phyloP scores from a whole-genome alignment of 2,797 vertebrate genomes.

The Gallinago stenura region DNA sequence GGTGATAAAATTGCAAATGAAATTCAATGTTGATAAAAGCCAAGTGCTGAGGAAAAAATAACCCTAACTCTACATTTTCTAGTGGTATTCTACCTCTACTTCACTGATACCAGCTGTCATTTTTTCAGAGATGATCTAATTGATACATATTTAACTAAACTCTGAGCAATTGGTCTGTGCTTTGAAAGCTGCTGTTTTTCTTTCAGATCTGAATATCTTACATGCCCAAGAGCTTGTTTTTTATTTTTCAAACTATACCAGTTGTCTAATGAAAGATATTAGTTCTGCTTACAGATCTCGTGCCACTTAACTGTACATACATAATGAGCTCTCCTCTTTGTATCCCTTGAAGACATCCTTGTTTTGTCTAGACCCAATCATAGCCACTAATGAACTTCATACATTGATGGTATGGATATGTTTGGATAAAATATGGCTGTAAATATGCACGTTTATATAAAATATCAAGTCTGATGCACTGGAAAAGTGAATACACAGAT shows the following conservation, averaged over 20 bases:
- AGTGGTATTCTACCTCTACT: constrained; percentile 51
- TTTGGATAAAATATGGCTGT: constrained; percentile 25
- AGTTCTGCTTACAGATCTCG: constrained; percentile 21
- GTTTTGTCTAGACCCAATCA: constrained; percentile 57
- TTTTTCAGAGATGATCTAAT: constrained; percentile 49
- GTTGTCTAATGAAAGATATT: not conserved
- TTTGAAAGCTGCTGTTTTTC: not conserved
- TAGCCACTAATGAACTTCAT: not conserved
- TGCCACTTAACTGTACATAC: not conserved
- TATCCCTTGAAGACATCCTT: constrained; percentile 23
- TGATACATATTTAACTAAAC: constrained; percentile 45
- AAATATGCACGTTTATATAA: constrained; percentile 12
- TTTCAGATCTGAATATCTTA: not conserved
- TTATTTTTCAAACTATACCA: not conserved
- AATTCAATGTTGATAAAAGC: constrained; percentile 72
- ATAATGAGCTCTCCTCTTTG: not conserved
- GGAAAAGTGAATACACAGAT: not conserved
- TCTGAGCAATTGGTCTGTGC: constrained; percentile 9
- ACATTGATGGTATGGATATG: not conserved
- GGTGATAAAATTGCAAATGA: constrained; percentile 74
- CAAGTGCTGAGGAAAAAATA: constrained; percentile 64
- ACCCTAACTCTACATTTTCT: constrained; percentile 57
- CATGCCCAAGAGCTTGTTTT: not conserved
- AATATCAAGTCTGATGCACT: not conserved
- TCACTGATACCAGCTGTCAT: constrained; percentile 47